These are phyloP conservation scores for Dione vanillae DNA, from an alignment of 2,888 invertebrate genomes.

Conservation along the genomic window DNA sequence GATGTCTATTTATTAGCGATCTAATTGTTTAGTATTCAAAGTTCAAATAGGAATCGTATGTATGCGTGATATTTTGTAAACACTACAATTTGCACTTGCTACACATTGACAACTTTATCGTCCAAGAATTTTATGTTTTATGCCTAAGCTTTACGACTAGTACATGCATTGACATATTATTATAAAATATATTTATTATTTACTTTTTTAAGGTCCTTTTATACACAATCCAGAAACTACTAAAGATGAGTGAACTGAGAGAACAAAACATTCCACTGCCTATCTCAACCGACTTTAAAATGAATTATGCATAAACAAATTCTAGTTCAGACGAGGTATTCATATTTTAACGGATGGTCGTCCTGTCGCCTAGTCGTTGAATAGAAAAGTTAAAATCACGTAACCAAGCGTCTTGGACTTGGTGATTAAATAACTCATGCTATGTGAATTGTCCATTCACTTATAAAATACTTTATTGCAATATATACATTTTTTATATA, in stretches of 20 bases:
- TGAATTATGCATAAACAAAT: constrained; percentile 52
- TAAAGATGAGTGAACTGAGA: not conserved
- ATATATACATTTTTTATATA: no score
- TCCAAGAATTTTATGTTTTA: not conserved
- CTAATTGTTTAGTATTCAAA: constrained; percentile 7
- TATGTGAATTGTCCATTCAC: not conserved
- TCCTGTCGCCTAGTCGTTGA: constrained; percentile 23
- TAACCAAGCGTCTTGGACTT: constrained; percentile 35
- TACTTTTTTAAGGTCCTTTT: not conserved
- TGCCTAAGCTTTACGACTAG: not conserved
- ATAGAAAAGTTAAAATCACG: constrained; percentile 29
- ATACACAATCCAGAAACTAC: no score
- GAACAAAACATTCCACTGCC: not conserved
- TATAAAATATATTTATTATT: no score
- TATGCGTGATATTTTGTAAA: not conserved
- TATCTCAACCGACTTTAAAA: constrained; percentile 26
- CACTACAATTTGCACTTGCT: not conserved
- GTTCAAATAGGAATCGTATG: not conserved
- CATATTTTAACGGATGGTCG: constrained; percentile 28
- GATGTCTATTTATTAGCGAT: constrained; percentile 9
- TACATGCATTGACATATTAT: not conserved
- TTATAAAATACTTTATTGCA: constrained; percentile 7
- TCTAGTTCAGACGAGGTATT: constrained; percentile 45
- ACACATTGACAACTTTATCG: not conserved
- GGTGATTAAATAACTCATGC: constrained; percentile 45